phyloP scores from a whole-genome alignment of 1,140 invertebrate species.

The Heliconius hermathena region DNA sequence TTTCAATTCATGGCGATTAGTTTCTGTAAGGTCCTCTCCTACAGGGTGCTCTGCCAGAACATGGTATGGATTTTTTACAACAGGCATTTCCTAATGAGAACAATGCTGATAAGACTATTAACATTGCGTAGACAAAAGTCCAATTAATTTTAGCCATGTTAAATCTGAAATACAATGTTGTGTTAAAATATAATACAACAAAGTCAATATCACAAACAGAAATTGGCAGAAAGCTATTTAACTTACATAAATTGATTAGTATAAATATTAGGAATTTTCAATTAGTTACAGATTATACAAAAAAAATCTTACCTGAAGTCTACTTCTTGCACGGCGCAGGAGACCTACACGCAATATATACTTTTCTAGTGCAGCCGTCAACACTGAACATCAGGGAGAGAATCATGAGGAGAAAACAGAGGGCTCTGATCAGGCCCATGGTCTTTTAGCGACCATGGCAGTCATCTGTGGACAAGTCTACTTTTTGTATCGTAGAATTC shows the following conservation, averaged over 20 bases:
- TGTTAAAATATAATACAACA: background rate
- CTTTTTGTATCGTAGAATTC: conserved; percentile 26
- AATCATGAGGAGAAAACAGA: conserved; percentile 47
- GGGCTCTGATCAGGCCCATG: conserved; percentile 51
- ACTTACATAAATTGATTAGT: background rate
- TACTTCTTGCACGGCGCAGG: conserved; percentile 63
- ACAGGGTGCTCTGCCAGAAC: conserved; percentile 60
- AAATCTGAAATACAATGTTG: conserved; percentile 39
- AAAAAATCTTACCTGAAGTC: conserved; percentile 39
- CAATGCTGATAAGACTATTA: conserved; percentile 53
- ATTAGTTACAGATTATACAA: background rate
- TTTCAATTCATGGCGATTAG: conserved; percentile 20
- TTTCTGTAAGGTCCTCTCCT: conserved; percentile 57
- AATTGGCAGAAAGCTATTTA: background rate
- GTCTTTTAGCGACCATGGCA: conserved; percentile 50
- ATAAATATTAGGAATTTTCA: background rate
- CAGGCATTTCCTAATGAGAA: conserved; percentile 48
- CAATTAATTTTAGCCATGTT: conserved; percentile 54
- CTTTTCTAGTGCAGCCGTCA: conserved; percentile 59
- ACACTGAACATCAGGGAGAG: conserved; percentile 40
- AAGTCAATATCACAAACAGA: too few relatives aligned
- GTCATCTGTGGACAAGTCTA: conserved; percentile 41
- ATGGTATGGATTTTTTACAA: conserved; percentile 57
- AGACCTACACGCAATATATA: conserved; percentile 63
- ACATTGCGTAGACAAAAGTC: conserved; percentile 43